These are phyloP conservation scores for Asbolus verrucosus DNA, from an alignment of 1,140 invertebrate species.

Conservation along the genomic window DNA sequence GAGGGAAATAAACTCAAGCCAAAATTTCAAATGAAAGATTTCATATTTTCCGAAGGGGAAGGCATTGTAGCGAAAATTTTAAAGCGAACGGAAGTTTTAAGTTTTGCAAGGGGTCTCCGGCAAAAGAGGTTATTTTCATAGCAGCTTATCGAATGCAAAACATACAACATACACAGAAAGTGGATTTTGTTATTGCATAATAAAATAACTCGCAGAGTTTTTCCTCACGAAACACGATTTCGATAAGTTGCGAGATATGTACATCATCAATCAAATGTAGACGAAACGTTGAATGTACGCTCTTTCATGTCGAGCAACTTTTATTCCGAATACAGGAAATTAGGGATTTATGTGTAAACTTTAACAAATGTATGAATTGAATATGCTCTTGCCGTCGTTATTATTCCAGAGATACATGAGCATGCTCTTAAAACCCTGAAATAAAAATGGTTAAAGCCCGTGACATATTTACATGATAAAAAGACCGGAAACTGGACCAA, in stretches of 20 bases:
- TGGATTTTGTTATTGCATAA: not conserved
- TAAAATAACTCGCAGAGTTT: not conserved
- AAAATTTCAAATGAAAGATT: conserved; percentile 26
- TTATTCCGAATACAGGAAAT: conserved; percentile 3
- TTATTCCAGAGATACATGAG: not conserved
- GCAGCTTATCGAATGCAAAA: conserved; percentile 21
- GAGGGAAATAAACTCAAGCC: conserved; percentile 3
- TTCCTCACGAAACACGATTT: too few species aligned
- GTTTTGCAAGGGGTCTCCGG: not conserved
- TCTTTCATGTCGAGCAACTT: too few species aligned
- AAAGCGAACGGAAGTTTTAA: conserved; percentile 17
- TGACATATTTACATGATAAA: not conserved
- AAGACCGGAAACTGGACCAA: not conserved
- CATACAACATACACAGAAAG: not conserved
- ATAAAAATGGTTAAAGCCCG: too few species aligned
- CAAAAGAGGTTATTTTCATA: not conserved
- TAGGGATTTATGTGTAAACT: not conserved
- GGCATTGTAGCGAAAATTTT: conserved; percentile 18
- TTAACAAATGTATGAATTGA: not conserved
- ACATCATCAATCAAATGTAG: not conserved
- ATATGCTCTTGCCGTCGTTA: not conserved
- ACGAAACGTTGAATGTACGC: not conserved
- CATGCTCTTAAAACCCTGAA: not conserved
- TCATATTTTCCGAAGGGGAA: conserved; percentile 14
- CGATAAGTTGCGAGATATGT: not conserved